These are phyloP conservation scores for Callorhinus ursinus DNA, from an alignment of 2,113 vertebrate species.

Conservation along the genomic window DNA sequence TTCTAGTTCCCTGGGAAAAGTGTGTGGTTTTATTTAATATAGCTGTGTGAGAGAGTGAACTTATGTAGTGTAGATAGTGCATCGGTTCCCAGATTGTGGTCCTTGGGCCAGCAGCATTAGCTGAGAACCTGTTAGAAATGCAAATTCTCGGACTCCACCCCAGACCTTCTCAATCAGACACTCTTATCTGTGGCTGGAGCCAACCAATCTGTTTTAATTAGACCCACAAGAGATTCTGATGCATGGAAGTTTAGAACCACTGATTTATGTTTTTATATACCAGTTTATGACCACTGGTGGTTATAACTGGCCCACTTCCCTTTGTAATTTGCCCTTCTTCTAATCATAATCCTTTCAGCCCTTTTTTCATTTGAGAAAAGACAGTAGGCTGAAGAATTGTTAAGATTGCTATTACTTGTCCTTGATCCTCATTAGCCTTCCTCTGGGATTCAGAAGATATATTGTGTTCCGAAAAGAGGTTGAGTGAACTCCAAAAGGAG, in stretches of 20 bases:
- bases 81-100: not conserved
- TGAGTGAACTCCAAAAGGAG: not conserved
- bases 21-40: not conserved
- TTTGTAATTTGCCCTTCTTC: not conserved
- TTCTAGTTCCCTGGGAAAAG: not conserved
- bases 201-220: not conserved
- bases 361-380: not conserved
- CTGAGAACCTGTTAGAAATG: conserved; percentile 13
- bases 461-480: not conserved
- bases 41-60: not conserved
- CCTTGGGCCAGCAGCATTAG: not conserved
- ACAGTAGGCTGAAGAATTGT: not conserved
- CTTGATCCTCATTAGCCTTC: not conserved
- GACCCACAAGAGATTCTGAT: not conserved
- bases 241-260: not conserved
- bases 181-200: not conserved
- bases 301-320: not conserved
- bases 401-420: not conserved
- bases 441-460: not conserved
- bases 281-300: not conserved
- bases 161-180: not conserved
- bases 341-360: not conserved
- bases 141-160: not conserved
- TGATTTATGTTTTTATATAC: not conserved
- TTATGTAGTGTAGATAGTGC: not conserved